Evolutionary conservation across 2,113 vertebrate genomes (phyloP).

Genomic region (Petrocephalus zakoni): DNA sequence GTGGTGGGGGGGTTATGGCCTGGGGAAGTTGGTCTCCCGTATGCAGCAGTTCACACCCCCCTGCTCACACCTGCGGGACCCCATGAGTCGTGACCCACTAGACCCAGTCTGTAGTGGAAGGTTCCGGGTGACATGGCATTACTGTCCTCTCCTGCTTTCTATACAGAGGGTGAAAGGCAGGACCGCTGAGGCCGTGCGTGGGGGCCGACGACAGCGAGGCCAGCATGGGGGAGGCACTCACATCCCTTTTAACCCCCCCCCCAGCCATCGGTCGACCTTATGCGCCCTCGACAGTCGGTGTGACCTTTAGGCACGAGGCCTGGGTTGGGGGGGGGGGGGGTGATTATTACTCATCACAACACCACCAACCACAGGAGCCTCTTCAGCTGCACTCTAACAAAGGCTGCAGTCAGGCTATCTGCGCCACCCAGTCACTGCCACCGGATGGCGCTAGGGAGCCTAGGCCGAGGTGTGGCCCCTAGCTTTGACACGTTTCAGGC

Average conservation of each 20-base stretch:
- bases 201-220: conserved; percentile 49
- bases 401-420: neutral
- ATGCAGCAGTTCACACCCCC: conserved; percentile 3
- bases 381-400: conserved; percentile 18
- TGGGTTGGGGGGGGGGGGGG: conserved; percentile 30
- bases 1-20: neutral
- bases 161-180: conserved; percentile 51
- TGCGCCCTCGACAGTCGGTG: conserved; percentile 9
- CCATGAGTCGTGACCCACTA: conserved; percentile 59
- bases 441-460: neutral
- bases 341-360: conserved; percentile 41
- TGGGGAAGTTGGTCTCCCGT: neutral
- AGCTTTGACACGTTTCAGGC: conserved; percentile 33
- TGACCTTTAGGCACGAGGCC: conserved; percentile 25
- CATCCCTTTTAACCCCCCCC: neutral
- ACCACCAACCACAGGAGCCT: conserved; percentile 30
- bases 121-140: conserved; percentile 55
- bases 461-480: conserved; percentile 37
- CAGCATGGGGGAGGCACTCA: conserved; percentile 15
- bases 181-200: conserved; percentile 46
- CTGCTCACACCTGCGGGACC: conserved; percentile 31
- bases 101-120: conserved; percentile 54
- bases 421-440: neutral
- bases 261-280: conserved; percentile 12
- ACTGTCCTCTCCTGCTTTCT: conserved; percentile 49